Conservation (phyloP, 2,888 invertebrate species). For the Thumatha senex region DNA sequence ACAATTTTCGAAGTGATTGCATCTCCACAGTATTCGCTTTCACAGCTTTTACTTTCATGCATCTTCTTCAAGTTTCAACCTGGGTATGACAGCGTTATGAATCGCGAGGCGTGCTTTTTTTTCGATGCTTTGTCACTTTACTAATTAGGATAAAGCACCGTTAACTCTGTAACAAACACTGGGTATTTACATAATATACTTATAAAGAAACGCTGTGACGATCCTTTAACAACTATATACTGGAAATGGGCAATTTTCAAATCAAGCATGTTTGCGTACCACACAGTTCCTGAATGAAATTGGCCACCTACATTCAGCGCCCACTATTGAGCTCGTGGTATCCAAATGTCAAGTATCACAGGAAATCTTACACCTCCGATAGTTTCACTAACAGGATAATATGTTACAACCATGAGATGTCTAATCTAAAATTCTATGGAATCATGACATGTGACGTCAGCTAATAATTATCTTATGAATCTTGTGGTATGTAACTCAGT, state of each 20-base stretch:
- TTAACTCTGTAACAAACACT: no score
- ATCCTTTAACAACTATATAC: background rate
- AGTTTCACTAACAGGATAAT: constrained; percentile 6
- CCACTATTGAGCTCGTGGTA: background rate
- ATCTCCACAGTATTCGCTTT: no score
- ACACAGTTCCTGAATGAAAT: background rate
- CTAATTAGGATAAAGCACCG: no score
- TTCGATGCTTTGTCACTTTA: no score
- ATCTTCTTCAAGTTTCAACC: no score
- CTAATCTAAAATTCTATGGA: constrained; percentile 20
- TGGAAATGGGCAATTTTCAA: background rate
- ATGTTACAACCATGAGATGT: constrained; percentile 5
- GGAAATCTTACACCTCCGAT: constrained; percentile 11
- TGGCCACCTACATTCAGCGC: background rate
- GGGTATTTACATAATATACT: no score
- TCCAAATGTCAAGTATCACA: constrained; percentile 1
- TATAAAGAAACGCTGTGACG: background rate
- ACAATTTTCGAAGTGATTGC: no score
- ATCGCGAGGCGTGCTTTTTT: no score
- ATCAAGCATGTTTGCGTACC: background rate
- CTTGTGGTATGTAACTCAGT: constrained; percentile 6
- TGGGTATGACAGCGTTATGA: no score
- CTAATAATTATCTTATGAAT: background rate
- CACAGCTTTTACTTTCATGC: no score
- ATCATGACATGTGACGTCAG: constrained; percentile 18